Evolutionary conservation across 2,888 invertebrate genomes (phyloP).

Genomic region (Gibbula magus): DNA sequence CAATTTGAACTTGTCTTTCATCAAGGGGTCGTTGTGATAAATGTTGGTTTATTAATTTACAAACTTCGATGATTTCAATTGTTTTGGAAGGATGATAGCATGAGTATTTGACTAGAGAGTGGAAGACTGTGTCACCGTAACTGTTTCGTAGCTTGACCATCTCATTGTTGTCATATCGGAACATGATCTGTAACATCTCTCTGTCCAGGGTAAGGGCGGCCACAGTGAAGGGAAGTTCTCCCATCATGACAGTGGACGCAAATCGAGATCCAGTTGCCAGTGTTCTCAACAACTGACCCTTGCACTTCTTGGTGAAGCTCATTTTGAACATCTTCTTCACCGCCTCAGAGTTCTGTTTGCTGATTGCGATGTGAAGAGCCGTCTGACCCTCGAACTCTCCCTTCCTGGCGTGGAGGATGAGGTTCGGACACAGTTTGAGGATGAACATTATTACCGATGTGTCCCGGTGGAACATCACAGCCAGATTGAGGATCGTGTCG

Average conservation of each 20-base stretch:
- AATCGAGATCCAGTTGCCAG: conserved; percentile 49
- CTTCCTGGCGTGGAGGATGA: conserved; percentile 17
- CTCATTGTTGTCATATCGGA: conserved; percentile 38
- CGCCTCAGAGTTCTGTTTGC: conserved; percentile 38
- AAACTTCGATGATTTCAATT: conserved; percentile 10
- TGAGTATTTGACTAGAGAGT: conserved; percentile 48
- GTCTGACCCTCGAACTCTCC: conserved; percentile 48
- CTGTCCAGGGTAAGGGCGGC: conserved; percentile 53
- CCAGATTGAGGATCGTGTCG: conserved; percentile 24
- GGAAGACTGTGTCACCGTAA: conserved; percentile 52
- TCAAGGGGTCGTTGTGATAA: not conserved
- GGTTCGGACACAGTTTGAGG: conserved; percentile 27
- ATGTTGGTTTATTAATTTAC: not conserved
- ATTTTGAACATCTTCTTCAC: conserved; percentile 33
- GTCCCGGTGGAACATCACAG: conserved; percentile 18
- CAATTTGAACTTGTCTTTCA: conserved; percentile 15
- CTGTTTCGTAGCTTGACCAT: conserved; percentile 36
- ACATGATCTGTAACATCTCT: conserved; percentile 42
- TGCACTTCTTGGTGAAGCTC: not conserved
- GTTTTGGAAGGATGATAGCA: conserved; percentile 47
- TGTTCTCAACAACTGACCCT: conserved; percentile 21
- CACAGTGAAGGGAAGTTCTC: conserved; percentile 53
- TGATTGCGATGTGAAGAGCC: conserved; percentile 48
- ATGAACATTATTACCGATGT: not conserved
- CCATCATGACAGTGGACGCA: conserved; percentile 55